Evolutionary conservation across 2,113 vertebrate genomes (phyloP), one percentile per base, ranked within the genome.

Genomic region (Gasterosteus nipponicus): DNA sequence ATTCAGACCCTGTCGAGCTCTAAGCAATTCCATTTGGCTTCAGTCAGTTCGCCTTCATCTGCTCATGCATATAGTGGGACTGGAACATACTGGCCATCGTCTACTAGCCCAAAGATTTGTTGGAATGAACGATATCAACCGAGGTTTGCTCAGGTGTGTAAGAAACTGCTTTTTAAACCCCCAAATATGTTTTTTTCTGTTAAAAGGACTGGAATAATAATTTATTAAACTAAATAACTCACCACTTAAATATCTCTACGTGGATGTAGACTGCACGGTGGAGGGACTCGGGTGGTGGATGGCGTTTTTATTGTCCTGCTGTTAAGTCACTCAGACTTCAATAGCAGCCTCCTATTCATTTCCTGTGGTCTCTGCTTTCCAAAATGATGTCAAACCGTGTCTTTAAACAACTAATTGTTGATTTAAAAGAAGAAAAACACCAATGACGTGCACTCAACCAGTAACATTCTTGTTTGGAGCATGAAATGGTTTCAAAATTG

Each of bases 21-120:
- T 66, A 69, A 83, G 61, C 72, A 26, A 22, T 59, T 86, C 63
- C 47, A 62, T 61, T 59, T 76, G 76, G 63, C 70, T 83, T 49
- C 44, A 41, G 57, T 63, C 46, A 73, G 54, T 79, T 62, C 62
- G 44, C 74, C 26, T 39, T 9, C n/a, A 39, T 61, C 5, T 59
- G 53, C 38, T 73, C 31, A 44, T 59, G 11, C 60, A 53, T 42
- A 16, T 8, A 62, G n/a, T 44, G 26, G 61, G 18, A 14, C 16
- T 41, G 33, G 41, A 39, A 59, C 2, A 1, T 12, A 39, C 12
- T 35, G 33, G 53, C 7, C 35, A 38, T 51, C 8, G 3, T n/a
- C 47, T 51, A 26, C 7, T 6, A 26, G 26, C 16, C 4, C 7
- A 53, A 6, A 54, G 10, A 16, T 19, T 7, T 33, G 31, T 33